These are phyloP conservation scores for Rhopalosiphum maidis DNA, from an alignment of 1,140 invertebrate genomes.

Conservation along the genomic window DNA sequence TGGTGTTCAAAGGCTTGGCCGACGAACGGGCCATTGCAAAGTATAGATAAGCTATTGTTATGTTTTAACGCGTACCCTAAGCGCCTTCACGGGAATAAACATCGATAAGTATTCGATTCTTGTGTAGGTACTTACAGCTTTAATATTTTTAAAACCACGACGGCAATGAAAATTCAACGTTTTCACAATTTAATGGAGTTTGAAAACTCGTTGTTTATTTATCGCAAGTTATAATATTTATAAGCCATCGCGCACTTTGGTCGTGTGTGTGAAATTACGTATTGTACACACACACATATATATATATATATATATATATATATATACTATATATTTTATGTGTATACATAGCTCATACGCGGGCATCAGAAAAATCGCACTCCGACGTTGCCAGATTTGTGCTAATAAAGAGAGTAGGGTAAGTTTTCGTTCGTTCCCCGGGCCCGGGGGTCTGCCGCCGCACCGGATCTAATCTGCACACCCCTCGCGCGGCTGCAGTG, in stretches of 20 bases:
- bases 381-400: constrained; percentile 45
- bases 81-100: not conserved
- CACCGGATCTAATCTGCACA: constrained; percentile 49
- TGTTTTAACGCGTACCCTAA: not conserved
- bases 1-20: not conserved
- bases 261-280: no score
- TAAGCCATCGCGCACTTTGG: not conserved
- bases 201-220: no score
- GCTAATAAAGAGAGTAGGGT: not conserved
- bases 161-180: no score
- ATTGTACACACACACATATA: no score
- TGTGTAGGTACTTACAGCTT: not conserved
- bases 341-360: not conserved
- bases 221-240: not conserved
- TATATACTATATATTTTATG: not conserved
- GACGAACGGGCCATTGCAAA: no score
- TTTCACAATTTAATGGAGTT: no score
- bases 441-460: not conserved
- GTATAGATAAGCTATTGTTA: no score
- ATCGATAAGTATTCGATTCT: not conserved
- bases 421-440: constrained; percentile 26
- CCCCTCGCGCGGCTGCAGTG: not conserved
- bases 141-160: not conserved
- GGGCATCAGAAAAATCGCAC: not conserved
- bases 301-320: no score